Evolutionary conservation across 2,888 invertebrate genomes (phyloP), one percentile per base, ranked within the genome.

Genomic region (Willowsia nigromaculata): DNA sequence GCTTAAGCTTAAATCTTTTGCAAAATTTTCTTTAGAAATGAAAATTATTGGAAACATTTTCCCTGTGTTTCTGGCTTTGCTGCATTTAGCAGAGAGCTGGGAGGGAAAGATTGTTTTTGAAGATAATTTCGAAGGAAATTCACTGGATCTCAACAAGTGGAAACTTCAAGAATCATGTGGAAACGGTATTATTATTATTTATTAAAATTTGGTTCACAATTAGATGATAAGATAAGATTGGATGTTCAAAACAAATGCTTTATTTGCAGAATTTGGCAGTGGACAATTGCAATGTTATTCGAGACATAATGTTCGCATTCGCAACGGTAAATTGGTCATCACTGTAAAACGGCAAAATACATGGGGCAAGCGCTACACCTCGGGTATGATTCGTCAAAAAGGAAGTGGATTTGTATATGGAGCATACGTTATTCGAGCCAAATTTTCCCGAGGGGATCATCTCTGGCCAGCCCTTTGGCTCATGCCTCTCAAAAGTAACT

Each of bases 81-180:
- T 87, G 15, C 33, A 50, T 37, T 9, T 81, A 6, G 81, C 68
- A 40, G 4, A n/a, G 11, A 43, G 56, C 5, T 88, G 88, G 88
- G 88, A 88, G 40, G 88, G 88, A 7, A 68, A 83, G 15, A 84
- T 88, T 11, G 88, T 88, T 18, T 88, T 88, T 50, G 87, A 87
- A 68, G 92, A 92, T 56, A 90, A 92, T 76, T 92, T 92, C 76
- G 89, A 92, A n/a, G n/a, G n/a, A n/a, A n/a, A n/a, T n/a, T n/a
- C n/a, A n/a, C n/a, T 92, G 18, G 91, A 92, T 71, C 59, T 91
- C n/a, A 91, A 56, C 59, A 92, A 92, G 83, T 92, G 92, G 92
- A 87, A 90, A 9, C 92, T 92, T 53, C 92, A 92, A 76, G 90
- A 91, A 74, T 91, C 91, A 27, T 91, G 92, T 82, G 87, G 90